Evolutionary conservation across 2,113 vertebrate species (phyloP), one percentile per base, ranked within the genome.

Genomic region (Xenopus borealis): DNA sequence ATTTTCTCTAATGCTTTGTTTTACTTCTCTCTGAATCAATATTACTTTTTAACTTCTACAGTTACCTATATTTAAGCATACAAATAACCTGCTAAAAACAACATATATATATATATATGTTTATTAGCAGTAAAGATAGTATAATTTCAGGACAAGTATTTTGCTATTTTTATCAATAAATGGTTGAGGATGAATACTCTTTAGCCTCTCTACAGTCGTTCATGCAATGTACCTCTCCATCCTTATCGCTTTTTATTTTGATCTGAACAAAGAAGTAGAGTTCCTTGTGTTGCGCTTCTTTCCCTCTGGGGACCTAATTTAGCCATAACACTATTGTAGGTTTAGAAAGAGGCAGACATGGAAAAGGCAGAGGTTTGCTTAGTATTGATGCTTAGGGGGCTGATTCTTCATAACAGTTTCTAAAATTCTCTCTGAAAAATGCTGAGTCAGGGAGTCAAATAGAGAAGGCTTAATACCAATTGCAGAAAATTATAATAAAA

Each of bases 291-390:
- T 82, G 86, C 83, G 79, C 78, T 82, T 82, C 83, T 30, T 71
- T 82, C 87, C 81, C 87, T 80, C 85, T 81, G 82, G 88, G 89
- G 88, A 90, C 80, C 83, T 88, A 91, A 89, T 92, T 91, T 91
- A 89, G 86, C 86, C 88, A 89, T 91, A 89, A 85, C 87, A 90
- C 90, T 89, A 86, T 81, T 89, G 85, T 79, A 89, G 87, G 88
- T 88, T 89, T 82, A 81, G 81, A 88, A 87, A 83, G 85, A 87
- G 80, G 80, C 71, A 86, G 80, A 86, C 59, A 52, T 85, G 79
- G 80, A 82, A 86, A 88, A 89, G 84, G 81, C 83, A 78, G 10
- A 72, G 82, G 83, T 87, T 88, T 88, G 85, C 75, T 81, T 78
- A 10, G 27, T 90, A 88, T 87, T 87, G 86, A 87, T 89, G 88